Evolutionary conservation across 1,140 invertebrate genomes (phyloP), one percentile per base, ranked within the genome.

Genomic region (Aleiodes sp.): DNA sequence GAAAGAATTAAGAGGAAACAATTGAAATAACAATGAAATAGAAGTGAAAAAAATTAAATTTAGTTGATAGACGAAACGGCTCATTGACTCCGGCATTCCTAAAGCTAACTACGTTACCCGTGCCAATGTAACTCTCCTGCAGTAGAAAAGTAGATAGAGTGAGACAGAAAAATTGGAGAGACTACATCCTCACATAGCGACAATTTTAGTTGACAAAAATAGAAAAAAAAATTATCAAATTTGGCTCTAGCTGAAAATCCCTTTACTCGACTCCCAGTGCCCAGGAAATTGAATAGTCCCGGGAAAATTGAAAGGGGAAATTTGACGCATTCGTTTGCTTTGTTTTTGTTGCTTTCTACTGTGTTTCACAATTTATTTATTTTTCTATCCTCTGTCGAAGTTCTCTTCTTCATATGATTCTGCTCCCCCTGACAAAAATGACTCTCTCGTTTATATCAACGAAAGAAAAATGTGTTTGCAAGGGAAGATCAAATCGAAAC

Each of bases 251-350:
- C 31, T 56, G 56, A 46, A 21, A 43, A 52, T 43, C 35, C 57
- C 57, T 65, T 37, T 37, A 8, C 31, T 2, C n/a, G 70, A 64
- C 70, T 68, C 70, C 73, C 70, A 70, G 67, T 70, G 73, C 63
- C 41, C 60, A 73, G 77, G 78, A 81, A 80, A 81, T 81, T 79
- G 78, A 81, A 81, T 80, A 80, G 75, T 79, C 65, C 35, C 52
- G 57, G 70, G 73, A 68, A 79, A 78, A 80, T 79, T 78, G 79
- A 76, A 76, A 76, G 73, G 70, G 80, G 78, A 81, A 80, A 76
- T 78, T 80, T 73, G 72, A 77, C 75, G 73, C 74, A 71, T 77
- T 78, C 70, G 64, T 56, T 35, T 39, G 62, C 64, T 72, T 74
- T 78, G 75, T 74, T 73, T 62, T 76, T 52, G 56, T 35, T 39